phyloP scores from a whole-genome alignment of 2,797 vertebrate genomes.

The Eleutherodactylus coqui region DNA sequence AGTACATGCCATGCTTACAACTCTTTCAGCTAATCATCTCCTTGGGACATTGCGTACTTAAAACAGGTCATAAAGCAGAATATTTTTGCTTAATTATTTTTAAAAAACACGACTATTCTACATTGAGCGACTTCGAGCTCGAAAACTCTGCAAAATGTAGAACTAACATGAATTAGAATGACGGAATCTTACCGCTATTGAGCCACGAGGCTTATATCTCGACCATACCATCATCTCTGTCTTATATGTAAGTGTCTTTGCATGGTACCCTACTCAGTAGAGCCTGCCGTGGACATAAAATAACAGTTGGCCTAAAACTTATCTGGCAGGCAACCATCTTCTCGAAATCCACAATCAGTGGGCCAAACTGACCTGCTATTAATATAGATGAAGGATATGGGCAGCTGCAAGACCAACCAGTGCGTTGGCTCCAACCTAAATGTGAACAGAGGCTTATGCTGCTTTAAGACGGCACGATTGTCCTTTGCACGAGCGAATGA shows the following conservation, averaged over 20 bases:
- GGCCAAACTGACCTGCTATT: not conserved
- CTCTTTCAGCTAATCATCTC: constrained; percentile 55
- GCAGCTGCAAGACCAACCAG: not conserved
- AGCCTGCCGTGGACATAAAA: not conserved
- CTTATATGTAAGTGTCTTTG: not conserved
- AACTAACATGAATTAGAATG: constrained; percentile 16
- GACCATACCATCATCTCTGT: not conserved
- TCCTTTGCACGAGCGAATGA: too few relatives aligned
- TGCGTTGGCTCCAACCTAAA: too few relatives aligned
- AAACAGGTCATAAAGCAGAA: constrained; percentile 52
- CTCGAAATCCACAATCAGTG: not conserved
- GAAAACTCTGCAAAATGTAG: not conserved
- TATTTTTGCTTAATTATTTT: constrained; percentile 31
- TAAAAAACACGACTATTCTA: constrained; percentile 25
- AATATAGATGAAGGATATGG: not conserved
- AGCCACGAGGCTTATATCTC: not conserved
- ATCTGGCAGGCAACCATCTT: not conserved
- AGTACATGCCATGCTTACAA: constrained; percentile 33
- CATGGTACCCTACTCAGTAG: not conserved
- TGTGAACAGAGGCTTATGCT: too few relatives aligned
- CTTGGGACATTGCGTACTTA: constrained; percentile 48
- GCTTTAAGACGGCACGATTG: too few relatives aligned
- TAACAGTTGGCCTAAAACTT: not conserved
- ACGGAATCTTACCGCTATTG: not conserved
- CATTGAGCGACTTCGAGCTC: constrained; percentile 12